These are phyloP conservation scores for Crematogaster levior DNA, from an alignment of 2,888 invertebrate species.

Conservation along the genomic window DNA sequence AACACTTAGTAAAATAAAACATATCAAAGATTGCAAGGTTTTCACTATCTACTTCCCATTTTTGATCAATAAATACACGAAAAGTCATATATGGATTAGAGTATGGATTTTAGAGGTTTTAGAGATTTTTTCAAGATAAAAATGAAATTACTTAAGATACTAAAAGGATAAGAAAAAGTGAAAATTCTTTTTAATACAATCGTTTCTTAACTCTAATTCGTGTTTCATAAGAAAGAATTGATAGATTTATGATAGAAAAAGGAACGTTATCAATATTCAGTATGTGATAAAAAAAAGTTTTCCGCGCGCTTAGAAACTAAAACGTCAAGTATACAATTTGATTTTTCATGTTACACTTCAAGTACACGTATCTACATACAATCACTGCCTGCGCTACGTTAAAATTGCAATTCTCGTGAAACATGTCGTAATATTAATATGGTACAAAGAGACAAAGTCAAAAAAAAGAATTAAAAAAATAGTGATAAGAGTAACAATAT, in stretches of 20 bases:
- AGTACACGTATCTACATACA: not conserved
- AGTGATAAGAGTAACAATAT: conserved; percentile 46
- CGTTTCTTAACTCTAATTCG: not conserved
- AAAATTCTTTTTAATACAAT: not conserved
- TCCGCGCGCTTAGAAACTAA: too few relatives aligned
- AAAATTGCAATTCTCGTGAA: not conserved
- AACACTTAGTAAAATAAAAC: too few relatives aligned
- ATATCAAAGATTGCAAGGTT: too few relatives aligned
- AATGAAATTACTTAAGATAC: not conserved
- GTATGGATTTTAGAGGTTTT: too few relatives aligned
- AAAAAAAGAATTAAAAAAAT: conserved; percentile 15
- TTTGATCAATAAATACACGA: not conserved
- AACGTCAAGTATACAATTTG: not conserved
- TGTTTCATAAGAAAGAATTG: not conserved
- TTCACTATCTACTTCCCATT: not conserved
- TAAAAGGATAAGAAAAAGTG: not conserved
- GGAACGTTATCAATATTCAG: not conserved
- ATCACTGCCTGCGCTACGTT: not conserved
- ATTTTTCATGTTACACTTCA: not conserved
- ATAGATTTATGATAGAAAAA: not conserved
- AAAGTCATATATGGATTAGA: not conserved
- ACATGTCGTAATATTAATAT: not conserved
- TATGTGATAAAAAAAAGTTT: too few relatives aligned
- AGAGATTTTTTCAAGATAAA: too few relatives aligned
- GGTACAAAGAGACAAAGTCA: not conserved